A percentile compares a stretch with the other conserved stretches of the same genome.
Evolutionary conservation across 2,113 vertebrate genomes (phyloP).

Genomic region (Menura novaehollandiae): DNA sequence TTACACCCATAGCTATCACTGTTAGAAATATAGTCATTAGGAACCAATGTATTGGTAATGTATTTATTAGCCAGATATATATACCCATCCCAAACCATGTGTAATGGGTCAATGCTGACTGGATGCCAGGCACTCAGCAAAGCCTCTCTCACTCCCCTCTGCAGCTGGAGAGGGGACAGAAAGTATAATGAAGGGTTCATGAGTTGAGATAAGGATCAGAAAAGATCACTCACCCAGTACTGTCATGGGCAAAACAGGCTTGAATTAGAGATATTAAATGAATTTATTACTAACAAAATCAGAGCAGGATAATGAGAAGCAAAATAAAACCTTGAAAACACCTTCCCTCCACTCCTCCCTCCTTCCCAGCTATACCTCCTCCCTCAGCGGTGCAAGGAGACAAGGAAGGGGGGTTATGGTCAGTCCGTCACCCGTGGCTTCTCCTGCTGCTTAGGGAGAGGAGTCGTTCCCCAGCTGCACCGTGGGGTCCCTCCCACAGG

Average conservation of each 20-base stretch:
- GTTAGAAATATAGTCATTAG: neutral
- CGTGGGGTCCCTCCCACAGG: rapidly evolving
- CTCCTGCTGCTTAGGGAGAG: neutral
- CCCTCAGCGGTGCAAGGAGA: neutral
- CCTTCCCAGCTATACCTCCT: neutral
- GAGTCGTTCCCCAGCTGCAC: neutral
- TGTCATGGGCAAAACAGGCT: neutral
- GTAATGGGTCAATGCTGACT: neutral
- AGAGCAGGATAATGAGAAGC: neutral
- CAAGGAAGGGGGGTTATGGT: no score
- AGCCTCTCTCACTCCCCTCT: neutral
- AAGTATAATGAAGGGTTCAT: neutral
- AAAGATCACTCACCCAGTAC: neutral
- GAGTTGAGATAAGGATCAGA: neutral
- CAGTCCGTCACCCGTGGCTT: neutral
- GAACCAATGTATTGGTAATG: neutral
- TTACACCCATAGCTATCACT: neutral
- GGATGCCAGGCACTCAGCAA: neutral
- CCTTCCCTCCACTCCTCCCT: neutral
- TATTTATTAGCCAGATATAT: neutral
- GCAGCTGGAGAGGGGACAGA: neutral
- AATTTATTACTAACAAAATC: neutral
- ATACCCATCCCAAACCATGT: neutral
- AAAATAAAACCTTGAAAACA: neutral
- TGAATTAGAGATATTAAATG: neutral